phyloP scores from a whole-genome alignment of 92 coral and sea anemone genomes.

The Nematostella vectensis region DNA sequence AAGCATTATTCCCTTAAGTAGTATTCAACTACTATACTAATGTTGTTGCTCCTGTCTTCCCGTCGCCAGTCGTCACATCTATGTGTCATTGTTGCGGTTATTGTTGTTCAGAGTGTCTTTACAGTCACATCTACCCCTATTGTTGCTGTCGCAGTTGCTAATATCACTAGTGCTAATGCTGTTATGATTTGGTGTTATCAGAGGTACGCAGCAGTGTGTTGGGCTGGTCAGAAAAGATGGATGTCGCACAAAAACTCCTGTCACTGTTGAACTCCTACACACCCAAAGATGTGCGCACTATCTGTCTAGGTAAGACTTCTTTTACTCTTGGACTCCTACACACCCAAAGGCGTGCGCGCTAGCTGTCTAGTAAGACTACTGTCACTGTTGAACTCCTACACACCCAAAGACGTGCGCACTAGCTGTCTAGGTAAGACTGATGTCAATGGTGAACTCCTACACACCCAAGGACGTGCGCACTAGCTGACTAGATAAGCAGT shows the following conservation, averaged over 20 bases:
- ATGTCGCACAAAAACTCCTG: conserved; percentile 86
- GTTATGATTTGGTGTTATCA: no score
- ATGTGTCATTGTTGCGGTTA: no score
- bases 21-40: no score
- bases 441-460: conserved; percentile 88
- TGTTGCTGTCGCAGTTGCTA: background rate
- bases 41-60: no score
- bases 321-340: conserved; percentile 85
- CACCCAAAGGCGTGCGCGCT: conserved; percentile 81
- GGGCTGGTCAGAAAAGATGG: conserved; percentile 92
- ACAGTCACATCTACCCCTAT: no score
- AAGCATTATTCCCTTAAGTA: no score
- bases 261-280: conserved; percentile 93
- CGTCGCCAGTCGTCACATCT: no score
- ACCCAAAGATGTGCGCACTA: conserved; percentile 76
- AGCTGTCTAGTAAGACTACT: conserved; percentile 80
- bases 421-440: conserved; percentile 83
- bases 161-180: no score
- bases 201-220: conserved; percentile 85
- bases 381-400: conserved; percentile 87
- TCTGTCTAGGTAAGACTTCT: conserved; percentile 84
- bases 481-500: conserved; percentile 76
- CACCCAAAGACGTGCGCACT: conserved; percentile 82
- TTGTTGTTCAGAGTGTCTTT: no score
- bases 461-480: conserved; percentile 87